A percentile compares a stretch with the other conserved stretches of the same genome.
Conservation (phyloP, 1,140 invertebrate species). For the Choristoneura fumiferana region DNA sequence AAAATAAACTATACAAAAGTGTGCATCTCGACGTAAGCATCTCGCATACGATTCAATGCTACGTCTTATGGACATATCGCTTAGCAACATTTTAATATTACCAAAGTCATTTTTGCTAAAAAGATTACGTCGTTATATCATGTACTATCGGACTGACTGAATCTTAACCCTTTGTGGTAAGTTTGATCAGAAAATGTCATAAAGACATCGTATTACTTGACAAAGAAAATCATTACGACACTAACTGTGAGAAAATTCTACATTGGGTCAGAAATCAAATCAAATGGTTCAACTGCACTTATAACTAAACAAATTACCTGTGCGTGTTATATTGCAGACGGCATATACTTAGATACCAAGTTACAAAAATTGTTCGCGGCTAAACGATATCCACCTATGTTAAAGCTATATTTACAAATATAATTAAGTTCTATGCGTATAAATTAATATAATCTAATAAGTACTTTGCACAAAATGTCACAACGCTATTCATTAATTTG, state of each 20-base stretch:
- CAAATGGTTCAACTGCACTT: too few relatives aligned
- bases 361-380: neutral
- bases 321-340: neutral
- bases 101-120: neutral
- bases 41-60: constrained; percentile 25
- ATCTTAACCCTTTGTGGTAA: too few relatives aligned
- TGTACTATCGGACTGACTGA: too few relatives aligned
- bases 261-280: too few relatives aligned
- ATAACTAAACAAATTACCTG: neutral
- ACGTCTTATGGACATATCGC: constrained; percentile 5
- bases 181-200: too few relatives aligned
- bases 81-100: too few relatives aligned
- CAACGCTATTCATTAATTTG: constrained; percentile 55
- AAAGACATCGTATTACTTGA: too few relatives aligned
- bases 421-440: constrained; percentile 64
- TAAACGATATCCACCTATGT: constrained; percentile 22
- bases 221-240: too few relatives aligned
- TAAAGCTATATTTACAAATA: constrained; percentile 71
- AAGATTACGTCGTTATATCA: neutral
- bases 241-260: too few relatives aligned
- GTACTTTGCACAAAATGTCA: constrained; percentile 76
- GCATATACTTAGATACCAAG: constrained; percentile 15
- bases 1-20: constrained; percentile 55
- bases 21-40: constrained; percentile 40
- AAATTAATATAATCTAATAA: constrained; percentile 78